Percentiles rank a stretch among this genome's conserved stretches.
Conservation (phyloP, 2,113 vertebrate species). For the Ictidomys tridecemlineatus region DNA sequence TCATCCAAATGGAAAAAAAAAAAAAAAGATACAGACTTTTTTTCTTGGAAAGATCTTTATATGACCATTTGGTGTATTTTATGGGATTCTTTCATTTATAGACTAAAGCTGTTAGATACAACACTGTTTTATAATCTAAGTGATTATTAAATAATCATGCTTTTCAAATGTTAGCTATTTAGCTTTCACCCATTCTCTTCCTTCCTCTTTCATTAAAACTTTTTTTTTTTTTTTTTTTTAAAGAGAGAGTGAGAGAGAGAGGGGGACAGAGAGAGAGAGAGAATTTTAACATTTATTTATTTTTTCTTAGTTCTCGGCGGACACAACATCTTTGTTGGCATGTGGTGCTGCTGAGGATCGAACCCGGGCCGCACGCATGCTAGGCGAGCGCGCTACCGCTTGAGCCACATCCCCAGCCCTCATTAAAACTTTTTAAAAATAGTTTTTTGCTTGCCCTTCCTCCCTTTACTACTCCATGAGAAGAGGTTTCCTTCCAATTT, state of each 20-base stretch:
- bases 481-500: not conserved
- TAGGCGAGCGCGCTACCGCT: no score
- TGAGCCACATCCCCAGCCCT: no score
- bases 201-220: not conserved
- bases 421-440: not conserved
- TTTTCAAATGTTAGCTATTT: not conserved
- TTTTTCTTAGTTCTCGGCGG: no score
- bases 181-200: not conserved
- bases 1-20: not conserved
- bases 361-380: no score
- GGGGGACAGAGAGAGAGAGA: no score
- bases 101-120: not conserved
- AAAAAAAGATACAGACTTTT: not conserved
- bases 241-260: no score
- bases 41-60: conserved; percentile 1
- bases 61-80: not conserved
- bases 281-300: no score
- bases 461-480: not conserved
- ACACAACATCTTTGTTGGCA: no score
- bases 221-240: not conserved
- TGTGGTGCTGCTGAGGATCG: no score
- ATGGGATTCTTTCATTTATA: not conserved
- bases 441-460: not conserved
- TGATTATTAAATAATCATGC: not conserved
- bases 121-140: not conserved